Conservation (phyloP, 1,140 invertebrate genomes). For the Zaprionus ghesquierei region DNA sequence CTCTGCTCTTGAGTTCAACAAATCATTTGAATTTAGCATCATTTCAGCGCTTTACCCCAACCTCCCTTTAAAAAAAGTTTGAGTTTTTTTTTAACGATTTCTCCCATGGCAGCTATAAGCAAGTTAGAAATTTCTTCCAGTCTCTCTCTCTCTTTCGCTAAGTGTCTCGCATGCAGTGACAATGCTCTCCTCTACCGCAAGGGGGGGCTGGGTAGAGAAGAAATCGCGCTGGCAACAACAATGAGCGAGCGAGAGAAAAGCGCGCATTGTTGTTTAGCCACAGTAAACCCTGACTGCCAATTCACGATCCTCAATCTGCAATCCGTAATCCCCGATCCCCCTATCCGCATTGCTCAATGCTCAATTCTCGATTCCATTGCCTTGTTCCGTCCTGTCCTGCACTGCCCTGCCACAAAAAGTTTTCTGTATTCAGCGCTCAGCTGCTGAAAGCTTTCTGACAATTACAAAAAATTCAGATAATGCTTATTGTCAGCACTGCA, state of each 20-base stretch:
- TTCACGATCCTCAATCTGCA: not conserved
- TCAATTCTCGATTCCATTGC: not conserved
- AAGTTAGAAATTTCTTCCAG: no score
- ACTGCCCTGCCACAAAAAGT: not conserved
- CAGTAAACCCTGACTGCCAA: not conserved
- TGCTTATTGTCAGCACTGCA: slow-evolving; percentile 28
- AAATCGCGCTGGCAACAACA: not conserved
- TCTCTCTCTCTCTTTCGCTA: no score
- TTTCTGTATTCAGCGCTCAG: slow-evolving; percentile 14
- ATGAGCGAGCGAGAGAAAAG: not conserved
- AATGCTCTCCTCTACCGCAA: not conserved
- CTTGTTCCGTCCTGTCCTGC: no score
- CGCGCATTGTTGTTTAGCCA: slow-evolving; percentile 5
- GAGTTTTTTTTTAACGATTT: not conserved
- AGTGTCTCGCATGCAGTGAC: no score
- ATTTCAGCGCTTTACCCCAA: not conserved
- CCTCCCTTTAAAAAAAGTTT: no score
- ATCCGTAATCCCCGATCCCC: not conserved
- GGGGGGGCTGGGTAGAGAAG: not conserved
- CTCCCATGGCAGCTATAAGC: not conserved
- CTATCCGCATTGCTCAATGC: no score
- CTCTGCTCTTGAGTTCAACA: not conserved
- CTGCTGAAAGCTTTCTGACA: slow-evolving; percentile 18
- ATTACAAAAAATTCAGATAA: slow-evolving; percentile 38
- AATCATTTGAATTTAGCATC: not conserved